These are phyloP conservation scores for Budorcas taxicolor DNA, from an alignment of 2,113 vertebrate genomes.

Conservation along the genomic window DNA sequence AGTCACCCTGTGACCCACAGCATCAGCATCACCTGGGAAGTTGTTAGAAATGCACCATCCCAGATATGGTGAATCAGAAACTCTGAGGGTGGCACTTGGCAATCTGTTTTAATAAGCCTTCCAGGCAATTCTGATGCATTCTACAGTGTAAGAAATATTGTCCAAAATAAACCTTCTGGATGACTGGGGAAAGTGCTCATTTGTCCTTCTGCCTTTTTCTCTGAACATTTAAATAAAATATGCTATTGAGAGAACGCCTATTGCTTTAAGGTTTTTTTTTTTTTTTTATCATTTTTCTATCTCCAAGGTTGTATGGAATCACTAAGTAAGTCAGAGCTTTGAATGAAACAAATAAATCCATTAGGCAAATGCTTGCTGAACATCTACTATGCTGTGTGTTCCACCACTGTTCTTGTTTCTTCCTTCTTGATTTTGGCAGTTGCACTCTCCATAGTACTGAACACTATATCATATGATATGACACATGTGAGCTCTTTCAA, in stretches of 20 bases:
- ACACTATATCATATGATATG: neutral
- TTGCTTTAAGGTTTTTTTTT: neutral
- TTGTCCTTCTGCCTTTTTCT: slow-evolving; percentile 13
- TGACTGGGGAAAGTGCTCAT: neutral
- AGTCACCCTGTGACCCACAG: neutral
- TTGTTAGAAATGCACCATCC: neutral
- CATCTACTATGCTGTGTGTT: neutral
- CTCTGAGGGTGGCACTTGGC: neutral
- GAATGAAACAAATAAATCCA: neutral
- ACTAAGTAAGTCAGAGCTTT: neutral
- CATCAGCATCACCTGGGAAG: neutral
- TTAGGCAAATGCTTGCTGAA: slow-evolving; percentile 6
- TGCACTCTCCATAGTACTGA: neutral
- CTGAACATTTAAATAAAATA: neutral
- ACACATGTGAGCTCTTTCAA: neutral
- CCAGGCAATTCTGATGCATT: neutral
- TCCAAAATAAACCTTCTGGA: neutral
- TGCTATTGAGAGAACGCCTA: neutral
- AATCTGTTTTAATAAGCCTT: neutral
- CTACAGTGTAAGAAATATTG: neutral
- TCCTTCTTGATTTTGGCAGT: neutral
- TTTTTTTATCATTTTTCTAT: neutral
- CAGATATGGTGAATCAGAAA: neutral
- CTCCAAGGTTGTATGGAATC: slow-evolving; percentile 4
- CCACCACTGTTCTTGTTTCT: neutral